These are phyloP conservation scores for Dicentrarchus labrax DNA, from an alignment of 2,113 vertebrate species.

Conservation along the genomic window DNA sequence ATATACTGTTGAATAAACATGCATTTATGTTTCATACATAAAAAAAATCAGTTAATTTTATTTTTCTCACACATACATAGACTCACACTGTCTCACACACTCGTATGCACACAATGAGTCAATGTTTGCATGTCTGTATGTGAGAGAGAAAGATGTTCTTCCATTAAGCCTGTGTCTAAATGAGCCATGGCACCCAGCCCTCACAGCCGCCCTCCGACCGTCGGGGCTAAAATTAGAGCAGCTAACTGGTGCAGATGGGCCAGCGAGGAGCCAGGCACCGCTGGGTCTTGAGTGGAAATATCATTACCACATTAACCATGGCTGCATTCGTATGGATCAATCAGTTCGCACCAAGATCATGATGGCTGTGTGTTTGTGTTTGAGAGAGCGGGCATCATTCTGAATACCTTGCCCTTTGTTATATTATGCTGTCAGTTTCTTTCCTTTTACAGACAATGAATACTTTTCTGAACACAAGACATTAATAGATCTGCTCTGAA, in stretches of 20 bases:
- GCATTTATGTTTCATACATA: background rate
- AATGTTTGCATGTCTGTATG: slow-evolving; percentile 50
- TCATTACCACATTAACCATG: slow-evolving; percentile 74
- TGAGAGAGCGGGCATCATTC: slow-evolving; percentile 25
- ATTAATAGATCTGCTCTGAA: slow-evolving; percentile 56
- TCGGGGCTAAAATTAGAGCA: slow-evolving; percentile 81
- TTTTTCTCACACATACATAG: background rate
- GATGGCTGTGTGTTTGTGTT: slow-evolving; percentile 39
- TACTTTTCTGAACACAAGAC: slow-evolving; percentile 50
- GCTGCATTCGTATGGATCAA: slow-evolving; percentile 54
- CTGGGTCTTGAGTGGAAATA: slow-evolving; percentile 70
- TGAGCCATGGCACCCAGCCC: slow-evolving; percentile 75
- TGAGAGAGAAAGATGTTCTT: slow-evolving; percentile 75
- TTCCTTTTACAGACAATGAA: slow-evolving; percentile 23
- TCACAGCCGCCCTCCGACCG: slow-evolving; percentile 61
- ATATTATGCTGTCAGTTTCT: slow-evolving; percentile 6
- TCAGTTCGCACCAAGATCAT: slow-evolving; percentile 43
- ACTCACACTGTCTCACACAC: background rate
- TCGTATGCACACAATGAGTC: slow-evolving; percentile 15
- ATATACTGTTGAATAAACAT: background rate
- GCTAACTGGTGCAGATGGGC: slow-evolving; percentile 79
- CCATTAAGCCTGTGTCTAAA: slow-evolving; percentile 80
- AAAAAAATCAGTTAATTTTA: background rate
- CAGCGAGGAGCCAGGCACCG: slow-evolving; percentile 65
- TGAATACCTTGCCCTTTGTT: slow-evolving; percentile 30